These are phyloP conservation scores for Bruchidius siliquastri DNA, from an alignment of 2,888 invertebrate genomes.

Conservation along the genomic window DNA sequence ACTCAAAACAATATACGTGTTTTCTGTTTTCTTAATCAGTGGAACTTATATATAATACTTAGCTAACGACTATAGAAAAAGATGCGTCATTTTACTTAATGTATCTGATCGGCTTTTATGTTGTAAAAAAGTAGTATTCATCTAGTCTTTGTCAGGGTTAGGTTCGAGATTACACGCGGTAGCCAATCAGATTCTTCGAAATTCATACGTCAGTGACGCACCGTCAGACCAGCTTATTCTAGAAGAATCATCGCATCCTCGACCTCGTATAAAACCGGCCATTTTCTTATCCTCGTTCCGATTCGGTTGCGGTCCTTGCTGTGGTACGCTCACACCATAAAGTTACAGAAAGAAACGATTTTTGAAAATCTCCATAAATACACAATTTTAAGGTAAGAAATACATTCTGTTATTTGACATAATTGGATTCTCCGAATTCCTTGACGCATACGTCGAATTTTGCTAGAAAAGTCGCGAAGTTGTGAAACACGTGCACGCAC, in stretches of 20 bases:
- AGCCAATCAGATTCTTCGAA: neutral
- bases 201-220: conserved; percentile 5
- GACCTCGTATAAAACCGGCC: conserved; percentile 41
- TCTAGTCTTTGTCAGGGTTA: too few relatives aligned
- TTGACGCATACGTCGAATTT: neutral
- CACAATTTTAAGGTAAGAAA: conserved; percentile 30
- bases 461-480: neutral
- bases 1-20: too few relatives aligned
- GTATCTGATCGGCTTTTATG: too few relatives aligned
- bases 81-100: too few relatives aligned
- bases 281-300: conserved; percentile 29
- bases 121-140: too few relatives aligned
- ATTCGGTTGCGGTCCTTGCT: conserved; percentile 36
- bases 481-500: neutral
- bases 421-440: neutral
- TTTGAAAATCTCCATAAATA: conserved; percentile 26
- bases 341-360: conserved; percentile 36
- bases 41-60: too few relatives aligned
- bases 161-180: neutral
- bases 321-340: conserved; percentile 28
- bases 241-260: conserved; percentile 32
- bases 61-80: too few relatives aligned
- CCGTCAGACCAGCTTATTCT: conserved; percentile 36
- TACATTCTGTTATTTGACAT: conserved; percentile 7
- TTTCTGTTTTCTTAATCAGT: too few relatives aligned